Base-by-base conservation (phyloP, 2,888 invertebrate species). In the Oconnorella tubifera region DNA sequence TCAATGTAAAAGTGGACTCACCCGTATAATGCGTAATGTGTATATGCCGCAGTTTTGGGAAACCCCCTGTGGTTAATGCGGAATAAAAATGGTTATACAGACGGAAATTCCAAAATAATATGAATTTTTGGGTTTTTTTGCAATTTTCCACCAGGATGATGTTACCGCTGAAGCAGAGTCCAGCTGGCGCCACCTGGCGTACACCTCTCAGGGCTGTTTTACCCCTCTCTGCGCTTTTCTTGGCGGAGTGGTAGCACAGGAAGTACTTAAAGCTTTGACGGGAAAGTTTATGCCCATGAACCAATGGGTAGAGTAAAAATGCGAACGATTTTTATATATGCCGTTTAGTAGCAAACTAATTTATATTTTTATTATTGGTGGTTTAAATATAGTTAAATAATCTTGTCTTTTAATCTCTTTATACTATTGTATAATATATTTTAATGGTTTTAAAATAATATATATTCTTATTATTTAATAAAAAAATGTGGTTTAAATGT, bases 171-270 rank as follows among this genome's bases (percentile, higher is more conserved):
- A 27, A 29, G 60, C 28, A 23, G 48, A 27, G 27, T 49, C 1
- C 48, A 4, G 28, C 1, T 62, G 56, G 62, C 33, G 56, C 28
- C 33, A 33, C 28, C 56, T 62, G 56, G 25, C 48, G 1, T 33
- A 70, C 68, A 80, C 79, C 2, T 70, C 75, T 58, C 63, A 64
- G 4, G 82, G 81, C 1, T 72, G 75, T 51, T 74, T 82, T 28
- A 73, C 78, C 1, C 80, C 82, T 1, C 68, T 82, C 19, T 80
- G 79, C 75, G 80, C 82, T 1, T 72, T 77, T 2, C 67, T 82
- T 25, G 83, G 83, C 6, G 81, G 82, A 19, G 72, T 82, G 27
- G 78, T 79, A 3, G 82, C 82, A n/a, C 83, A 83, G 72, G 83
- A 83, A 68, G 80, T 74, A 4, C 71, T 83, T 14, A 83, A 83